Base-by-base conservation (phyloP, 1,140 invertebrate genomes). In the Lepidurus couesii region DNA sequence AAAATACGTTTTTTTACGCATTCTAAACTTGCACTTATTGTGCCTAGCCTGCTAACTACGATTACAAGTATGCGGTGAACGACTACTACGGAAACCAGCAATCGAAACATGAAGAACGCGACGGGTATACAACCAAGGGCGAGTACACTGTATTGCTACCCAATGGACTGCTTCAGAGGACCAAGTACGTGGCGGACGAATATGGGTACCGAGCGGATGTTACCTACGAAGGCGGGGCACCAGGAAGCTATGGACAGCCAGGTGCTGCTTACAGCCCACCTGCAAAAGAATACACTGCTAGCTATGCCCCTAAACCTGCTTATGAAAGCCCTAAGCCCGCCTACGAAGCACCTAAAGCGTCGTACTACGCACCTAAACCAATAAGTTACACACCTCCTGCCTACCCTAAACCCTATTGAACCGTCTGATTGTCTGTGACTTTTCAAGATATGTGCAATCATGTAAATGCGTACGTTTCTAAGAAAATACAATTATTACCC, bases 151-250 rank as follows among this genome's bases (percentile, higher is more conserved):
- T 83, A 1, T 53, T 80, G 11, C 79, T 82, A 10, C 81, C 81
- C 7, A 81, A 83, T 74, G 84, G 83, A 0, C 74, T 79, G 0
- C 65, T 80, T 1, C 79, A 84, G 43, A 77, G 83, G 21, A 84
- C 84, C 10, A 82, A 82, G 1, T 84, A 84, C 79, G 80, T 82
- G 13, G 83, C 84, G 2, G 84, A 84, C 77, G 82, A 84, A 16
- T 78, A 81, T 8, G 84, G 84, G 24, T 84, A 83, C 80, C 78
- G 83, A 43, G 84, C 84, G 13, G 81, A 83, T 16, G 83, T 84
- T 11, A 81, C 81, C n/a, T 81, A 83, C 75, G 80, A 83, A 53
- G 21, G 21, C 3, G 47, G 47, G 24, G 24, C 24, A 24, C 24
- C 24, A 24, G 47, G 47, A 16, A 16, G 21, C 10, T 11, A 4